These are phyloP conservation scores for Spongilla lacustris DNA, from an alignment of 37 sponge, comb jelly and placozoan genomes.

Conservation along the genomic window DNA sequence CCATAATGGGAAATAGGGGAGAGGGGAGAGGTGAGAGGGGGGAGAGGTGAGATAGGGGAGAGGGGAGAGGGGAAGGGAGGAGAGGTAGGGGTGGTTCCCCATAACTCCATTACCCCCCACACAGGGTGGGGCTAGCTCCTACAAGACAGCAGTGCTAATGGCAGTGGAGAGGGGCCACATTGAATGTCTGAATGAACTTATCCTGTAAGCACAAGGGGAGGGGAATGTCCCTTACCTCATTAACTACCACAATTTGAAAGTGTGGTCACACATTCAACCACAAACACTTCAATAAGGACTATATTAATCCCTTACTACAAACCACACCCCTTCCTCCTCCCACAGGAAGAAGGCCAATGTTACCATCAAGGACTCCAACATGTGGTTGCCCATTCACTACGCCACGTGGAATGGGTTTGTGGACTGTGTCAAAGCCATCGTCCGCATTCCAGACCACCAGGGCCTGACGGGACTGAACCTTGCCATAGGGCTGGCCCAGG, in stretches of 20 bases:
- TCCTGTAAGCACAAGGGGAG: neutral
- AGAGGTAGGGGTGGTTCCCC: neutral
- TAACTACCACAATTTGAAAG: too few species aligned
- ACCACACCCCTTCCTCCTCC: neutral
- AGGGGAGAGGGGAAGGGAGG: neutral
- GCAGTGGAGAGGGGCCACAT: neutral
- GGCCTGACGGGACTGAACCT: slow-evolving; percentile 20
- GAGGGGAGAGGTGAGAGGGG: neutral
- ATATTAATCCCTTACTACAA: too few species aligned
- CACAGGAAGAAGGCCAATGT: neutral
- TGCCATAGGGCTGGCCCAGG: neutral
- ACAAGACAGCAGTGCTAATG: neutral
- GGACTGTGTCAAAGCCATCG: slow-evolving; percentile 8
- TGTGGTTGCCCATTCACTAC: slow-evolving; percentile 19
- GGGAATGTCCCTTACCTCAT: too few species aligned
- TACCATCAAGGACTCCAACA: neutral
- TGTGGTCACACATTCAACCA: too few species aligned
- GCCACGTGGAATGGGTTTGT: neutral
- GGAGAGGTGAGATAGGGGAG: too few species aligned
- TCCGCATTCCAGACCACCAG: neutral
- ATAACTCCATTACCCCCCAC: too few species aligned
- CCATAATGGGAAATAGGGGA: too few species aligned
- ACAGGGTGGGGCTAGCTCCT: neutral
- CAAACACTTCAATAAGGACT: too few species aligned
- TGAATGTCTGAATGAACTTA: neutral